Percentiles rank a stretch among this genome's conserved stretches.
These are phyloP conservation scores for Calliopum simillimum DNA, from an alignment of 2,888 invertebrate species.

Conservation along the genomic window DNA sequence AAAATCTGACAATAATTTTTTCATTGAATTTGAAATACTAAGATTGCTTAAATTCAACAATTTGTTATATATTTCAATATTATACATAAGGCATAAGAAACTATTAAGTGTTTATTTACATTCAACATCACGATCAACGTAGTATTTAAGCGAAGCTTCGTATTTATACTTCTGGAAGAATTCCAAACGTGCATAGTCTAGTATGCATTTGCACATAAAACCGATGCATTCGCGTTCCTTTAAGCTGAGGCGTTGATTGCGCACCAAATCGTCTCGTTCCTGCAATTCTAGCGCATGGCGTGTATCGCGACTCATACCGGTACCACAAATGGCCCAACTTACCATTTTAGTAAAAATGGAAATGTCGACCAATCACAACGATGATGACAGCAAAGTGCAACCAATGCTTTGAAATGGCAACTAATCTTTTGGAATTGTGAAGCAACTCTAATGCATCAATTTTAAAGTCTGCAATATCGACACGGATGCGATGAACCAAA, in stretches of 20 bases:
- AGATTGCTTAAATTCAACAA: no score
- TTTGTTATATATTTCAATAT: no score
- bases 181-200: constrained; percentile 81
- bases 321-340: constrained; percentile 91
- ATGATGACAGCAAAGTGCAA: constrained; percentile 94
- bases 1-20: no score
- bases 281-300: constrained; percentile 55
- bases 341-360: constrained; percentile 82
- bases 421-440: constrained; percentile 69
- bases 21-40: no score
- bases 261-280: constrained; percentile 37
- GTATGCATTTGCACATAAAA: constrained; percentile 78
- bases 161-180: constrained; percentile 74
- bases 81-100: no score
- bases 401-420: constrained; percentile 86
- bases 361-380: constrained; percentile 80
- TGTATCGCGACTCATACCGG: constrained; percentile 72
- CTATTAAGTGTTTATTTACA: no score
- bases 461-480: constrained; percentile 84
- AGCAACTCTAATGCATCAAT: constrained; percentile 70
- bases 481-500: constrained; percentile 75
- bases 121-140: constrained; percentile 73
- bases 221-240: constrained; percentile 75
- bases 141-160: constrained; percentile 73
- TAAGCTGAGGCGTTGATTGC: constrained; percentile 57